These are phyloP conservation scores for Bellardia bayeri DNA, from an alignment of 2,888 invertebrate species.

Conservation along the genomic window DNA sequence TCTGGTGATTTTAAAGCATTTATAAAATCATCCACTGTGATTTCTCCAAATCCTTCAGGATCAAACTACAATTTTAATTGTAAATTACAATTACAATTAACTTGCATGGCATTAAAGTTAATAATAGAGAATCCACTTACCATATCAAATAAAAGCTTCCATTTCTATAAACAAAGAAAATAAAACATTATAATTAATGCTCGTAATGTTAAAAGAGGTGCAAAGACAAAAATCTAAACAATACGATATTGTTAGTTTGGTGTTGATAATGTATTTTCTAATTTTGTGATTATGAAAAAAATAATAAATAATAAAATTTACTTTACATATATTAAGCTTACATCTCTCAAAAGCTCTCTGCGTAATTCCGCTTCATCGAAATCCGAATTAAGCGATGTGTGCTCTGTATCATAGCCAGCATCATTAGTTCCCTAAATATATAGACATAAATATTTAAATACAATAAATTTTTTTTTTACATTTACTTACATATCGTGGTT, in stretches of 20 bases:
- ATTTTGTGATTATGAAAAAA: too few species aligned
- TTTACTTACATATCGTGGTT: conserved; percentile 80
- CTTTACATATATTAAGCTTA: conserved; percentile 84
- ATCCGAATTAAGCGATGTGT: conserved; percentile 92
- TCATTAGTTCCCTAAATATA: conserved; percentile 84
- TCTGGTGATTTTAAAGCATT: conserved; percentile 91
- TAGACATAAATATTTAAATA: conserved; percentile 5
- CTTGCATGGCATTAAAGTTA: neutral
- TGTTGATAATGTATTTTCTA: too few species aligned
- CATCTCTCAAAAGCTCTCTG: conserved; percentile 91
- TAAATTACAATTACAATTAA: neutral
- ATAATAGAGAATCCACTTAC: conserved; percentile 85
- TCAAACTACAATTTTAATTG: conserved; percentile 87
- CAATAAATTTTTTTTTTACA: neutral
- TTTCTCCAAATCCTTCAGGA: conserved; percentile 96
- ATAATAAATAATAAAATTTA: too few species aligned
- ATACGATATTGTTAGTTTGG: too few species aligned
- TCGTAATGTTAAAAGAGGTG: neutral
- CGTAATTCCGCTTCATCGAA: conserved; percentile 91
- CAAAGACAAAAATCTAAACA: too few species aligned
- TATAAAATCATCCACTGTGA: conserved; percentile 93
- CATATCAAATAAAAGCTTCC: conserved; percentile 94
- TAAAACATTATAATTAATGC: conserved; percentile 8
- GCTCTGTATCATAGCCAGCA: conserved; percentile 90
- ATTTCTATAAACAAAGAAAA: conserved; percentile 88